Evolutionary conservation across 1,140 invertebrate species (phyloP), one percentile per base, ranked within the genome.

Genomic region (Delia radicum): DNA sequence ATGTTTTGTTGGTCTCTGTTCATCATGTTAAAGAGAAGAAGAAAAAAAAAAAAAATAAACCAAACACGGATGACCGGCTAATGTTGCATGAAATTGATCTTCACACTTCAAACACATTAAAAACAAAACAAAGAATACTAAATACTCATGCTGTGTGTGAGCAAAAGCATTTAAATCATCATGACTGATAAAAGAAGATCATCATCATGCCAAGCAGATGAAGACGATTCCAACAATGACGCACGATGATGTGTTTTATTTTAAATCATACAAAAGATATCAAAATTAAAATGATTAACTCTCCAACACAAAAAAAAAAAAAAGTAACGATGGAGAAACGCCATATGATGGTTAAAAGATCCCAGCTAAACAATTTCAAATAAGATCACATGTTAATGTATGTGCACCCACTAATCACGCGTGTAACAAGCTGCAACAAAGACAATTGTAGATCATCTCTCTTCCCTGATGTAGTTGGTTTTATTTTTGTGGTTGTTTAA

Each of bases 21-120:
- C n/a, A n/a, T n/a, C n/a, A n/a, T n/a, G n/a, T n/a, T n/a, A n/a
- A n/a, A n/a, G n/a, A n/a, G n/a, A n/a, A n/a, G n/a, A n/a, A n/a
- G n/a, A n/a, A n/a, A n/a, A n/a, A n/a, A n/a, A n/a, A n/a, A n/a
- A n/a, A n/a, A n/a, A 55, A 6, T 55, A 21, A 55, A 10, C 5
- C 48, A 55, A 55, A 55, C 65, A 69, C 65, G 29, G 7, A 69
- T 69, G 65, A 69, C 18, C 65, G 65, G 65, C 65, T 69, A 69
- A 69, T 69, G n/a, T 69, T 69, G 65, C 82, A 81, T 84, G 82
- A 84, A 84, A 84, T 84, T 84, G 82, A 84, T 84, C 82, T 84
- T 84, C 82, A 84, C 82, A 84, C 82, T 84, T 84, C 80, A 82
- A 37, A 69, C 29, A 69, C 18, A 55, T 7, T 55, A 24, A 55